Base-by-base conservation (phyloP, 1,140 invertebrate species). In the Antheraea mylitta region DNA sequence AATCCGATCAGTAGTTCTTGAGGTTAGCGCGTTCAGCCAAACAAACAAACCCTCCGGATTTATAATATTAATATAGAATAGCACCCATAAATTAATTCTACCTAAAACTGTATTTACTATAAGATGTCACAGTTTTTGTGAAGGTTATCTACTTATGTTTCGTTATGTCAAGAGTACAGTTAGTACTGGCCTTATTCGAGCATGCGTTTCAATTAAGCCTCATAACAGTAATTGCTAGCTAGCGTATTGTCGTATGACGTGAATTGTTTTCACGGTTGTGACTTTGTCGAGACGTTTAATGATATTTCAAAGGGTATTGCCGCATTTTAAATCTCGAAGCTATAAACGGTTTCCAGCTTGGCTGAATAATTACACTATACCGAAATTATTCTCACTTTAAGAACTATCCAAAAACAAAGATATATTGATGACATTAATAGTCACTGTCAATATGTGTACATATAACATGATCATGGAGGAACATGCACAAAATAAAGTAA, bases 121-220 rank as follows among this genome's bases (percentile, higher is more conserved):
- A 53, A 13, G 45, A n/a, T 16, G 16, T 30, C 1, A 30, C 16
- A 16, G 45, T 53, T 16, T 53, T 1, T 16, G 45, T 53, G 45
- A 53, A 53, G 45, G 45, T 13, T 53, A 16, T 16, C 11, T n/a
- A 16, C 13, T 1, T 53, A 53, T 65, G 73, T 76, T 71, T 70
- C 64, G 69, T 68, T 77, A 71, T 66, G 70, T 75, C 63, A 67
- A 22, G 45, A 69, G 45, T 68, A 59, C 36, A 60, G 69, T 65
- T 73, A 58, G 71, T 63, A 73, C 69, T 76, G 72, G 66, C 61
- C 66, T 70, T 83, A 82, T 82, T 82, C 71, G 68, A 72, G 79
- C 80, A 78, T 85, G 85, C 85, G 79, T 83, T 86, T 90, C 86
- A 87, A 90, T 90, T 87, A 86, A 86, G 74, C 75, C 75, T 78